Conservation (phyloP, 2,888 invertebrate genomes). For the Drosophila paracracens region DNA sequence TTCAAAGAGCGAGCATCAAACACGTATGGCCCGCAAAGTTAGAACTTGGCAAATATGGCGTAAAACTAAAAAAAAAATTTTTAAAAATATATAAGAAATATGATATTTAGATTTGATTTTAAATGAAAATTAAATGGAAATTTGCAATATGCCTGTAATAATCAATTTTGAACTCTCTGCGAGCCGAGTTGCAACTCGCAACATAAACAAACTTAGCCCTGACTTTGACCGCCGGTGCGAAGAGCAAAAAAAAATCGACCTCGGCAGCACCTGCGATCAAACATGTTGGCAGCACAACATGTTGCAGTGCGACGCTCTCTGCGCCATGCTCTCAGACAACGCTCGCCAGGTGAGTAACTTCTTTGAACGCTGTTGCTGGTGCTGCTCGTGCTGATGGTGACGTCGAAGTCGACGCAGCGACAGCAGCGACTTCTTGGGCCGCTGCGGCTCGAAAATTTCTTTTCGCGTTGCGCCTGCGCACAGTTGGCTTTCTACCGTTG, state of each 20-base stretch:
- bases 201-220: constrained; percentile 80
- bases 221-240: constrained; percentile 78
- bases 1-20: constrained; percentile 58
- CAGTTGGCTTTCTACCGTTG: constrained; percentile 85
- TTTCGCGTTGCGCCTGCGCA: constrained; percentile 84
- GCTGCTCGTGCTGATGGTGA: constrained; percentile 13
- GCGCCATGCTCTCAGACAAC: constrained; percentile 9
- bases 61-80: neutral
- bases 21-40: constrained; percentile 49
- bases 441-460: constrained; percentile 82
- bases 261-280: constrained; percentile 62
- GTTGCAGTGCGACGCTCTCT: constrained; percentile 27
- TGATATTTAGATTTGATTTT: neutral
- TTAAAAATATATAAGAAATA: neutral
- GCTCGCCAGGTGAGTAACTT: constrained; percentile 51
- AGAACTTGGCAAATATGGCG: constrained; percentile 36
- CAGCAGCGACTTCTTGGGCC: constrained; percentile 53
- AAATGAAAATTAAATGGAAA: neutral
- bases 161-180: neutral
- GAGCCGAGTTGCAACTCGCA: constrained; percentile 8
- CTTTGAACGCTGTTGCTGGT: constrained; percentile 52
- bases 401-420: constrained; percentile 19
- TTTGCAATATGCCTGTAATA: neutral
- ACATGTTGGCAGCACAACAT: constrained; percentile 66
- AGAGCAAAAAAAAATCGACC: constrained; percentile 57